Conservation (phyloP, 2,113 vertebrate genomes). For the Steatornis caripensis region DNA sequence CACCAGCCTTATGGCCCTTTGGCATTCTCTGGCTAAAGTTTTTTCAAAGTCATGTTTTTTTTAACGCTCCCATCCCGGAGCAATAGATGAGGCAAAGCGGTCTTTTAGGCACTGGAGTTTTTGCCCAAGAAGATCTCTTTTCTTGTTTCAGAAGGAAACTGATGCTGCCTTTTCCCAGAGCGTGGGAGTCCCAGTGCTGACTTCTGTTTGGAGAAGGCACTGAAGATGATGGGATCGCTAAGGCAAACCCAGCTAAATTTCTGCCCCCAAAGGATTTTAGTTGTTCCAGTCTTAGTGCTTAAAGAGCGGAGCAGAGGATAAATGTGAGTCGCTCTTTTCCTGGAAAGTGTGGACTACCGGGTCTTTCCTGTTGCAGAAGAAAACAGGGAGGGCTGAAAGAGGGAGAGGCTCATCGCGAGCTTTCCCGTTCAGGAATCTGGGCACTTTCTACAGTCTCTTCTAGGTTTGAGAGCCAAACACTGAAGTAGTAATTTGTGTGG, state of each 20-base stretch:
- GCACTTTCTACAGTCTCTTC: not conserved
- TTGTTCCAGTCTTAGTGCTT: not conserved
- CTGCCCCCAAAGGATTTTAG: not conserved
- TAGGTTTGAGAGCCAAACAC: not conserved
- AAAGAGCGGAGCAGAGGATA: not conserved
- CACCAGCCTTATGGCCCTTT: not conserved
- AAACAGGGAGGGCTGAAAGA: not conserved
- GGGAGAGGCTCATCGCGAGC: not conserved
- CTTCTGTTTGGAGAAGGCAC: not conserved
- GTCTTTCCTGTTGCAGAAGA: not conserved
- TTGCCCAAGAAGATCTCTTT: not conserved
- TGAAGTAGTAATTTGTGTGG: not conserved
- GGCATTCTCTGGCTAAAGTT: not conserved
- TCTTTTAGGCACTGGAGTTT: not conserved
- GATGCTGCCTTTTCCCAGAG: not conserved
- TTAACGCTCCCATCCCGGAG: not conserved
- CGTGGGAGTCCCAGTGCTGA: fast-evolving
- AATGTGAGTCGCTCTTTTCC: not conserved
- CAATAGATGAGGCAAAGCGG: not conserved
- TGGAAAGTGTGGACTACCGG: not conserved
- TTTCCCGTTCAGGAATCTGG: not conserved
- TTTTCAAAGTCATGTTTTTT: not conserved
- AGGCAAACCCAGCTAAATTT: not conserved
- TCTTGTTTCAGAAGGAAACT: not conserved
- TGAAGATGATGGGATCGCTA: not conserved